These are phyloP conservation scores for Chrysochloris asiatica DNA, from an alignment of 2,113 vertebrate species.

Conservation along the genomic window DNA sequence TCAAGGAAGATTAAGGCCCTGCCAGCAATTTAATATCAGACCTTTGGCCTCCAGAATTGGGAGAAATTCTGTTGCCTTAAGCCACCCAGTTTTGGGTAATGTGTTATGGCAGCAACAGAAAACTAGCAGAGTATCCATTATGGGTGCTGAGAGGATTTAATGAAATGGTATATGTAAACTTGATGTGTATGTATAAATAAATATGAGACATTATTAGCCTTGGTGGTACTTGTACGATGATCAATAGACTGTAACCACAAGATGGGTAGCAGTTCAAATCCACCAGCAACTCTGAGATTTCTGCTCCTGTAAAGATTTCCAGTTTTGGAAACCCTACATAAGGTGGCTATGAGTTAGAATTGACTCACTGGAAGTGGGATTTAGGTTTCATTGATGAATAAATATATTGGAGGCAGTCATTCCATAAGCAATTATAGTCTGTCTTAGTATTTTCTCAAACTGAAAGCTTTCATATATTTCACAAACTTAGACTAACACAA, in stretches of 20 bases:
- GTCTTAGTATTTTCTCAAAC: neutral
- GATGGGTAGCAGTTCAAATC: too few species aligned
- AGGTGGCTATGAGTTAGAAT: too few species aligned
- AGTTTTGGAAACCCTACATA: too few species aligned
- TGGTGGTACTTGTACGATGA: too few species aligned
- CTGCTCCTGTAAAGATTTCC: too few species aligned
- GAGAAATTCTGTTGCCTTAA: neutral
- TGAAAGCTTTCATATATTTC: conserved; percentile 25
- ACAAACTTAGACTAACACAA: neutral
- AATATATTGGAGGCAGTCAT: neutral
- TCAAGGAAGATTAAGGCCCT: neutral
- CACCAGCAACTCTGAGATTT: too few species aligned
- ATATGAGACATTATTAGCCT: neutral
- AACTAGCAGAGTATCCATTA: neutral
- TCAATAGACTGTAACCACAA: too few species aligned
- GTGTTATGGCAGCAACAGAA: neutral
- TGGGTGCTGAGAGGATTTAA: conserved; percentile 1
- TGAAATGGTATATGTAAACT: neutral
- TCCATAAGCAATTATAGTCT: neutral
- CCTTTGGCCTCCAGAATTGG: neutral
- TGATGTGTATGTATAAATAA: neutral
- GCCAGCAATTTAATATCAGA: neutral
- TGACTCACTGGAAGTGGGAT: too few species aligned
- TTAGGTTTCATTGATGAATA: neutral
- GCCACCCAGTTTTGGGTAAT: neutral